A percentile compares a stretch with the other conserved stretches of the same genome.
Conservation (phyloP, 2,797 vertebrate species). For the Pseudotriccus pelzelni region DNA sequence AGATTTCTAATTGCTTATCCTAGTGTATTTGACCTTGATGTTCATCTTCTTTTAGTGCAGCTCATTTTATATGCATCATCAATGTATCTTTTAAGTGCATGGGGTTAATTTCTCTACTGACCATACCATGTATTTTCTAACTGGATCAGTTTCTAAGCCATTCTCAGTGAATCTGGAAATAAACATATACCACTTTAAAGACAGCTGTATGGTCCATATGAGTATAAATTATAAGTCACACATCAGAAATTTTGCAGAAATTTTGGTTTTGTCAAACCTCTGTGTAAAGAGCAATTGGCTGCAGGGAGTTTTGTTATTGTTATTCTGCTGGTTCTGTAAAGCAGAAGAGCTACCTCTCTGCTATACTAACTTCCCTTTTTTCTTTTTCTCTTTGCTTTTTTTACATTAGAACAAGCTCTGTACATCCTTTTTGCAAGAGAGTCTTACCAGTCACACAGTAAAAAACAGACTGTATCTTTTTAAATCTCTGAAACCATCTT, state of each 20-base stretch:
- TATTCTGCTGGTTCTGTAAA: neutral
- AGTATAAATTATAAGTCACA: neutral
- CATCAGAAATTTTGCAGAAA: neutral
- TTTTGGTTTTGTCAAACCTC: neutral
- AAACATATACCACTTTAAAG: neutral
- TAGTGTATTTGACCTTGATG: neutral
- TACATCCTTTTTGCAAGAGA: neutral
- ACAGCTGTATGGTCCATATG: neutral
- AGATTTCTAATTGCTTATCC: neutral
- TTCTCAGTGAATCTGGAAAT: neutral
- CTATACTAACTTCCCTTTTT: neutral
- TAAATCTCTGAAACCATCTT: neutral
- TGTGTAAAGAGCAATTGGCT: neutral
- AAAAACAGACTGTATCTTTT: neutral
- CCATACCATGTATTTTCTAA: neutral
- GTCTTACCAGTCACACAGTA: neutral
- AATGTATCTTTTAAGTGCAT: neutral
- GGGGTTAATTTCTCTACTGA: neutral
- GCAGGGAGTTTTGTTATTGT: neutral
- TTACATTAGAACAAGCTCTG: neutral
- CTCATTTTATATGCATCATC: neutral
- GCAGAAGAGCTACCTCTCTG: neutral
- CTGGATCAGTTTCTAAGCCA: neutral
- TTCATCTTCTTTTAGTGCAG: neutral
- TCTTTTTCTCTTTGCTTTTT: neutral